Percentiles rank a stretch among this genome's conserved stretches.
phyloP scores from a whole-genome alignment of 2,113 vertebrate genomes.

The Triplophysa dalaica region DNA sequence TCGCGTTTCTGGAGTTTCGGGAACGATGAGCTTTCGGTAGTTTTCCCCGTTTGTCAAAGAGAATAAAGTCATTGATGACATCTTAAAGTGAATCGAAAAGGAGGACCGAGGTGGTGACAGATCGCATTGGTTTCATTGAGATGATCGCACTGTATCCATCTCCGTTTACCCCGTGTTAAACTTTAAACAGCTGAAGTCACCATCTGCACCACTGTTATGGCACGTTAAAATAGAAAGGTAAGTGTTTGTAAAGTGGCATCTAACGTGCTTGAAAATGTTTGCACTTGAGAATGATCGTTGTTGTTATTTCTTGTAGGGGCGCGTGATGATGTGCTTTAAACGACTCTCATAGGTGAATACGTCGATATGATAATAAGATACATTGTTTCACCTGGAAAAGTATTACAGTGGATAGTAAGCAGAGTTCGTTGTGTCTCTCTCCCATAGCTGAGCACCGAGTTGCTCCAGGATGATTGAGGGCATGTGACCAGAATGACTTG shows the following conservation, averaged over 20 bases:
- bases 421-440: constrained; percentile 46
- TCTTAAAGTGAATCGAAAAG: not conserved
- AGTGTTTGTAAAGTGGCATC: constrained; percentile 1
- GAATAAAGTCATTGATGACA: not conserved
- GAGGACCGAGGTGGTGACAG: constrained; percentile 10
- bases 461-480: constrained; percentile 50
- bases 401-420: constrained; percentile 12
- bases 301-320: not conserved
- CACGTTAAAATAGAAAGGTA: constrained; percentile 12
- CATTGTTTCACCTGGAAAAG: not conserved
- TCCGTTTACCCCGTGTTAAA: not conserved
- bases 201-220: not conserved
- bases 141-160: not conserved
- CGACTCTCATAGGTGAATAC: too few species aligned
- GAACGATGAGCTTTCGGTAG: constrained; percentile 36
- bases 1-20: not conserved
- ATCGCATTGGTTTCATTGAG: constrained; percentile 16
- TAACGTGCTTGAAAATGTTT: not conserved
- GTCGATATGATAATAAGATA: not conserved
- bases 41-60: not conserved
- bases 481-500: constrained; percentile 64
- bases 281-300: not conserved
- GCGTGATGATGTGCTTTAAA: not conserved
- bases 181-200: not conserved
- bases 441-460: constrained; percentile 34